phyloP scores from a whole-genome alignment of 2,797 vertebrate genomes.

The Mus minutoides region DNA sequence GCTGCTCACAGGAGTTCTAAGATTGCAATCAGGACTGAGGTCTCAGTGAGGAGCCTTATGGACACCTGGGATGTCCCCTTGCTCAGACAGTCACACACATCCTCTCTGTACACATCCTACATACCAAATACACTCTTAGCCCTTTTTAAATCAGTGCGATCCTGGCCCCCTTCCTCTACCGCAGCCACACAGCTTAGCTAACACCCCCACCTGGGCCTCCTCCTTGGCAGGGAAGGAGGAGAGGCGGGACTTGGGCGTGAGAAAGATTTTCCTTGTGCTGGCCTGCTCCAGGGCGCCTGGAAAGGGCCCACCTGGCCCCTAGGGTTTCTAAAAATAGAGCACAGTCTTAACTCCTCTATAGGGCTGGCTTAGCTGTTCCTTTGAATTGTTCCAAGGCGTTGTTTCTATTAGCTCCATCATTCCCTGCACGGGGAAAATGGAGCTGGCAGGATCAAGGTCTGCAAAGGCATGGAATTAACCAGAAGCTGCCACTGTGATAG shows the following conservation, averaged over 20 bases:
- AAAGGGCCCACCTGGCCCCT: conserved; percentile 76
- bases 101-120: neutral
- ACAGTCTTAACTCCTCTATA: conserved; percentile 46
- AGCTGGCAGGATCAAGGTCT: neutral
- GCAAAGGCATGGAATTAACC: neutral
- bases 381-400: conserved; percentile 18
- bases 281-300: conserved; percentile 54
- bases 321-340: conserved; percentile 71
- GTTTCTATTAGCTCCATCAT: neutral
- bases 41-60: too few relatives aligned
- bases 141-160: neutral
- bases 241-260: conserved; percentile 43
- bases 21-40: neutral
- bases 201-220: conserved; percentile 63
- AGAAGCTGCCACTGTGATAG: neutral
- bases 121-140: neutral
- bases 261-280: conserved; percentile 72
- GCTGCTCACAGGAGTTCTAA: neutral
- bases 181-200: neutral
- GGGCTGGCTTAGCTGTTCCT: conserved; percentile 54
- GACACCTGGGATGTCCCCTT: neutral
- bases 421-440: neutral
- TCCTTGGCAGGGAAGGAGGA: neutral
- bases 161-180: neutral
- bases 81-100: neutral